These are phyloP conservation scores for Drosophila saltans DNA, from an alignment of 1,140 invertebrate species.

Conservation along the genomic window DNA sequence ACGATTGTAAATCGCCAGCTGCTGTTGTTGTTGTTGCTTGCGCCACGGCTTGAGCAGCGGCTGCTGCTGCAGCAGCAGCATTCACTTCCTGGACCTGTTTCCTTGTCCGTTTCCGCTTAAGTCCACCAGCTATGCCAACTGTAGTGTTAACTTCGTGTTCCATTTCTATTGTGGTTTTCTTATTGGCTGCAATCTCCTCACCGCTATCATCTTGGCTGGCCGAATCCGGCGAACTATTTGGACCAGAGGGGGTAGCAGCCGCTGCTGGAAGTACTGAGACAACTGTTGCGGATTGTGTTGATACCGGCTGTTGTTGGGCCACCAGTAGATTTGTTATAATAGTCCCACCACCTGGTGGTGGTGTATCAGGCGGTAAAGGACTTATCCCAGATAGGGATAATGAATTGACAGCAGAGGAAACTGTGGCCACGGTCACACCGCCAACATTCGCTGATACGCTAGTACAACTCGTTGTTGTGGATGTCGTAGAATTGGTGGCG, in stretches of 20 bases:
- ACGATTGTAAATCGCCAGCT: slow-evolving; percentile 49
- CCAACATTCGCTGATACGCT: background rate
- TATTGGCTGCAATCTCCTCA: slow-evolving; percentile 52
- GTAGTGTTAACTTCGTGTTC: slow-evolving; percentile 46
- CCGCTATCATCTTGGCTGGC: slow-evolving; percentile 80
- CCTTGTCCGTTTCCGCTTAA: slow-evolving; percentile 84
- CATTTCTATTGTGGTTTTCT: slow-evolving; percentile 46
- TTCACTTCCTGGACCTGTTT: slow-evolving; percentile 82
- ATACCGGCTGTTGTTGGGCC: slow-evolving; percentile 20
- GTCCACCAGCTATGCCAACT: slow-evolving; percentile 15
- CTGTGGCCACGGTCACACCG: background rate
- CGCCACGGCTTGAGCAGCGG: slow-evolving; percentile 17
- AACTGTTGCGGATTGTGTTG: background rate
- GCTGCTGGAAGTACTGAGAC: background rate
- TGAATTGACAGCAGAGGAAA: slow-evolving; percentile 1
- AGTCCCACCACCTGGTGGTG: slow-evolving; percentile 20
- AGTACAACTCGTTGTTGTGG: background rate
- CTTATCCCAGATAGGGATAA: slow-evolving; percentile 49
- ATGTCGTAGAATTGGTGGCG: background rate
- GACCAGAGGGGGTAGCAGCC: slow-evolving; percentile 14
- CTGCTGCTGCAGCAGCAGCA: slow-evolving; percentile 25
- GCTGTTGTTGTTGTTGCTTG: slow-evolving; percentile 20
- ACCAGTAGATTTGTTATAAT: background rate
- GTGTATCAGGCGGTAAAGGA: slow-evolving; percentile 46
- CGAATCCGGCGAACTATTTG: slow-evolving; percentile 75